Conservation (phyloP, 92 coral and sea anemone species). For the Zoanthus sansibaricus region DNA sequence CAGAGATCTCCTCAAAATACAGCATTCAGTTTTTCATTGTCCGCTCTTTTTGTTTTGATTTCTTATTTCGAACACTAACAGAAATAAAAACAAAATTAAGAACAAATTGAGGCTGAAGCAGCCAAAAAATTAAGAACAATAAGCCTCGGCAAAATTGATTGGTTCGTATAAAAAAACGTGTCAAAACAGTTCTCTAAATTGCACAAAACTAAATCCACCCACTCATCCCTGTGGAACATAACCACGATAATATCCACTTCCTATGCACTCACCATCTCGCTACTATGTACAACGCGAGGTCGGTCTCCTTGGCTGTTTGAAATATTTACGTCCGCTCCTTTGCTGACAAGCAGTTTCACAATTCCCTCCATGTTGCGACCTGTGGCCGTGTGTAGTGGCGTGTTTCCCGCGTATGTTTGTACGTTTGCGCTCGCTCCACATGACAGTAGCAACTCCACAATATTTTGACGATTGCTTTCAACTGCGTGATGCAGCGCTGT, state of each 20-base stretch:
- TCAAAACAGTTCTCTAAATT: neutral
- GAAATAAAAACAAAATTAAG: too few relatives aligned
- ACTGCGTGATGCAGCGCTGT: slow-evolving; percentile 98
- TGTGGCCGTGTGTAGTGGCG: slow-evolving; percentile 95
- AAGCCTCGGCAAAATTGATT: too few relatives aligned
- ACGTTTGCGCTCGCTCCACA: slow-evolving; percentile 89
- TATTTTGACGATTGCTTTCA: slow-evolving; percentile 82
- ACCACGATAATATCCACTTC: too few relatives aligned
- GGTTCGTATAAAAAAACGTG: too few relatives aligned
- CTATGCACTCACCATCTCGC: slow-evolving; percentile 63
- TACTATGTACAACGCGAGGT: slow-evolving; percentile 79
- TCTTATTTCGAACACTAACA: too few relatives aligned
- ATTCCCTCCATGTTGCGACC: slow-evolving; percentile 94
- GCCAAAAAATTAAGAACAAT: too few relatives aligned
- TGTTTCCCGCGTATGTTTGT: slow-evolving; percentile 91
- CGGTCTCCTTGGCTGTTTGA: slow-evolving; percentile 91
- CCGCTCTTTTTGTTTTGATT: too few relatives aligned
- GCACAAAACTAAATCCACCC: neutral
- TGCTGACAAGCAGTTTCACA: slow-evolving; percentile 66
- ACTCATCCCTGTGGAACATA: too few relatives aligned
- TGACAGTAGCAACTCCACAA: slow-evolving; percentile 81
- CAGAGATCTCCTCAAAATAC: too few relatives aligned
- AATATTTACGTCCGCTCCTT: slow-evolving; percentile 87
- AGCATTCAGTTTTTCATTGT: too few relatives aligned
- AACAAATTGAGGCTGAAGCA: too few relatives aligned